phyloP scores from a whole-genome alignment of 2,797 vertebrate genomes.

The Periparus ater region DNA sequence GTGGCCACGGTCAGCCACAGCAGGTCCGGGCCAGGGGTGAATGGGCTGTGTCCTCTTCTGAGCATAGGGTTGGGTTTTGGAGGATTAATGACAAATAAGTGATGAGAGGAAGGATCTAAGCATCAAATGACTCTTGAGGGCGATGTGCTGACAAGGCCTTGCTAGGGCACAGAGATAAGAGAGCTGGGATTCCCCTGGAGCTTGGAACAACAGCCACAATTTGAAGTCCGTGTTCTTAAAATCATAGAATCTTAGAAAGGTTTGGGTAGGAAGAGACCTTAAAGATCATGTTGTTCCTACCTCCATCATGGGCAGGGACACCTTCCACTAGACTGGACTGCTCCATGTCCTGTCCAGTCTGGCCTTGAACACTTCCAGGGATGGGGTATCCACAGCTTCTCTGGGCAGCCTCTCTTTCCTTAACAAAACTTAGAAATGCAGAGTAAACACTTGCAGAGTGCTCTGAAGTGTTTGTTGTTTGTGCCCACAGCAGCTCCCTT shows the following conservation, averaged over 20 bases:
- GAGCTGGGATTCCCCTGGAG: neutral
- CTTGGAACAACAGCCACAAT: neutral
- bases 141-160: neutral
- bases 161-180: neutral
- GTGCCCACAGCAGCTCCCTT: neutral
- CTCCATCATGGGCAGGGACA: too few relatives aligned
- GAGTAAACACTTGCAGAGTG: neutral
- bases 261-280: neutral
- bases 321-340: neutral
- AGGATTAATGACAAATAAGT: neutral
- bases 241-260: neutral
- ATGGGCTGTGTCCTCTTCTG: neutral
- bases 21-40: neutral
- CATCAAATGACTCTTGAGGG: rapidly evolving
- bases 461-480: neutral
- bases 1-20: rapidly evolving
- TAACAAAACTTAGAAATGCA: neutral
- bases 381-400: neutral
- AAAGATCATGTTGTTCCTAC: neutral
- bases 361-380: neutral
- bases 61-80: neutral
- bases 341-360: rapidly evolving
- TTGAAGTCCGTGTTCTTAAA: neutral
- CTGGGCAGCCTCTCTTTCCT: neutral
- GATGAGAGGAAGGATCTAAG: neutral